A percentile compares a stretch with the other conserved stretches of the same genome.
Conservation (phyloP, 1,140 invertebrate genomes). For the Cephus cinctus region DNA sequence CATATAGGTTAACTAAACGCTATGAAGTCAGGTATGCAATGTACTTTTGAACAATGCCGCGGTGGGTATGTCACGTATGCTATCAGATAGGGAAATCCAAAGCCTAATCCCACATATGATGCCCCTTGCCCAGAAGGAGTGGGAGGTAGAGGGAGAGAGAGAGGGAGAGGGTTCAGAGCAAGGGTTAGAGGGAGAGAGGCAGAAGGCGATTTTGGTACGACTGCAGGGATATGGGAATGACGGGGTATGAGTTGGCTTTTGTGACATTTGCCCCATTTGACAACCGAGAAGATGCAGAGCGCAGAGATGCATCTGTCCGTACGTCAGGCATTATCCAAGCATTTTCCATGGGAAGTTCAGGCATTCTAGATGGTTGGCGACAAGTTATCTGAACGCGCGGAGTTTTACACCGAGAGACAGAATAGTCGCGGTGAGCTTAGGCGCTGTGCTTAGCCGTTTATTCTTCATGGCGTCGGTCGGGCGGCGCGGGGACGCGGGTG, state of each 20-base stretch:
- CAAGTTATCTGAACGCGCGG: constrained; percentile 11
- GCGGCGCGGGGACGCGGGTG: constrained; percentile 3
- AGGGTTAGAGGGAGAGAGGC: constrained; percentile 10
- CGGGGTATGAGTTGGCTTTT: too few species aligned
- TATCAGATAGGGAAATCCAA: too few species aligned
- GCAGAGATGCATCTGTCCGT: too few species aligned
- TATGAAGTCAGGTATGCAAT: too few species aligned
- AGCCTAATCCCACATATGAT: too few species aligned
- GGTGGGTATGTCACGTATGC: too few species aligned
- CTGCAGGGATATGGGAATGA: too few species aligned
- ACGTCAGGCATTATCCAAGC: constrained; percentile 30
- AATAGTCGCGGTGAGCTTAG: constrained; percentile 16
- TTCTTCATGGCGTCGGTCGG: constrained; percentile 43
- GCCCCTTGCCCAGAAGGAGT: constrained; percentile 2
- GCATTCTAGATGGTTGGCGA: neutral
- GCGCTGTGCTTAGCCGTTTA: constrained; percentile 36
- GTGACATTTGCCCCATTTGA: too few species aligned
- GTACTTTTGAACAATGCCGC: too few species aligned
- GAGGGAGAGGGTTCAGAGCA: constrained; percentile 14
- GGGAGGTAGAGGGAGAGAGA: constrained; percentile 11
- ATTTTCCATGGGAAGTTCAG: constrained; percentile 20
- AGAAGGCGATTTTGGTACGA: constrained; percentile 22
- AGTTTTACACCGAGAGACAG: neutral
- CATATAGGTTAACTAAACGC: too few species aligned
- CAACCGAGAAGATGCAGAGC: too few species aligned